Conservation (phyloP, 2,797 vertebrate genomes). For the Distichodus sexfasciatus region DNA sequence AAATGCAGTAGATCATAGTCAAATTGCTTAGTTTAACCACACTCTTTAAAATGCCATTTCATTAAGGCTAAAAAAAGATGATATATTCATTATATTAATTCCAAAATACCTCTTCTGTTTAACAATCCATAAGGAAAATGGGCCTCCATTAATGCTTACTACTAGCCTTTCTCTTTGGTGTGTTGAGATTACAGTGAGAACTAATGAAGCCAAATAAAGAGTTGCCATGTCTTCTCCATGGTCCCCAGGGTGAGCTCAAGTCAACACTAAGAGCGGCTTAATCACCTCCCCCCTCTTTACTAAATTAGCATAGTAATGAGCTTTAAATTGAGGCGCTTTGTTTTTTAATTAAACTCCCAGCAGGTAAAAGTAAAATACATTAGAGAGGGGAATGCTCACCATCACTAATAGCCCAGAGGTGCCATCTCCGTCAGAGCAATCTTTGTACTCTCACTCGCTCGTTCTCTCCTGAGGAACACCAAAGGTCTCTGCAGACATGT, state of each 20-base stretch:
- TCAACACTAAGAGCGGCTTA: conserved; percentile 94
- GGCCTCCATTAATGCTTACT: conserved; percentile 63
- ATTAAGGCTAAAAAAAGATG: conserved; percentile 51
- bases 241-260: conserved; percentile 89
- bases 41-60: conserved; percentile 51
- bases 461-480: conserved; percentile 46
- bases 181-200: conserved; percentile 89
- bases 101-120: conserved; percentile 41
- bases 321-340: conserved; percentile 99
- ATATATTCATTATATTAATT: conserved; percentile 59
- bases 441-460: conserved; percentile 61
- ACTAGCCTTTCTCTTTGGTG: conserved; percentile 86
- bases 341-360: conserved; percentile 99
- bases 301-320: conserved; percentile 99
- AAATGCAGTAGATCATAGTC: conserved; percentile 43
- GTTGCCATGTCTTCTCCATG: conserved; percentile 74
- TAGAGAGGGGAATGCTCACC: conserved; percentile 90
- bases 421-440: conserved; percentile 70
- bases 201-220: conserved; percentile 95
- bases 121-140: conserved; percentile 63
- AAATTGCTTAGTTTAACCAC: conserved; percentile 47
- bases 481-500: conserved; percentile 38
- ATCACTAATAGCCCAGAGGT: conserved; percentile 77
- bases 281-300: conserved; percentile 95
- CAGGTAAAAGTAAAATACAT: conserved; percentile 99